Conservation (phyloP, 2,888 invertebrate species). For the Rhagophthalmus giganteus region DNA sequence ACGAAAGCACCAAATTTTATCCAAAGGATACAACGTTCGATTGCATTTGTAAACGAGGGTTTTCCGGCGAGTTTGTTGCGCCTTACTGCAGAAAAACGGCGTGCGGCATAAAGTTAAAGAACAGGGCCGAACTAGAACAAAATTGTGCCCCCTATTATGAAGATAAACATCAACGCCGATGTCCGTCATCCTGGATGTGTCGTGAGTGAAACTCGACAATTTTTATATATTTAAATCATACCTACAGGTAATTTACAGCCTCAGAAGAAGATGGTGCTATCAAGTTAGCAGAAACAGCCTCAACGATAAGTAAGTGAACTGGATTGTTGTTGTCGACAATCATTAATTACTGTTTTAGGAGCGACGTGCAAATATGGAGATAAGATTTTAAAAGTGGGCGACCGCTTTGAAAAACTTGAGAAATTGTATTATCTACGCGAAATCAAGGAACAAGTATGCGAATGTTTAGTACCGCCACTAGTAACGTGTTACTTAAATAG, state of each 20-base stretch:
- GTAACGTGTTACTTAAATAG: neutral
- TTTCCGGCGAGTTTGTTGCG: neutral
- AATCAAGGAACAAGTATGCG: neutral
- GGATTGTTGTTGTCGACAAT: too few species aligned
- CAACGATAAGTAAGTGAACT: neutral
- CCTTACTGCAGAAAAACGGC: constrained; percentile 2
- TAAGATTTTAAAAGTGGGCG: neutral
- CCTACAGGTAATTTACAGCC: neutral
- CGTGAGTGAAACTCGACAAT: neutral
- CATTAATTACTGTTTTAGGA: neutral
- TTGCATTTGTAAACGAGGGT: constrained; percentile 2
- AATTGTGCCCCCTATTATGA: constrained; percentile 6
- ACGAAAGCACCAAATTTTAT: neutral
- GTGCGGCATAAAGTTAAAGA: constrained; percentile 7
- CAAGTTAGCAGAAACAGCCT: neutral
- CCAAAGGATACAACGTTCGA: constrained; percentile 1
- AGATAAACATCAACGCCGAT: neutral
- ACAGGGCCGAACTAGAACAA: neutral
- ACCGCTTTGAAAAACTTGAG: neutral
- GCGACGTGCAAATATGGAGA: neutral
- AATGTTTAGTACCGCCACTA: neutral
- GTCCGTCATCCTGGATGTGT: constrained; percentile 4
- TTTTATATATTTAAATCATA: neutral
- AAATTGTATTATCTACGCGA: neutral
- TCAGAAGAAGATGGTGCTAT: neutral